Conservation (phyloP, 2,113 vertebrate species). For the Lophura nycthemera region DNA sequence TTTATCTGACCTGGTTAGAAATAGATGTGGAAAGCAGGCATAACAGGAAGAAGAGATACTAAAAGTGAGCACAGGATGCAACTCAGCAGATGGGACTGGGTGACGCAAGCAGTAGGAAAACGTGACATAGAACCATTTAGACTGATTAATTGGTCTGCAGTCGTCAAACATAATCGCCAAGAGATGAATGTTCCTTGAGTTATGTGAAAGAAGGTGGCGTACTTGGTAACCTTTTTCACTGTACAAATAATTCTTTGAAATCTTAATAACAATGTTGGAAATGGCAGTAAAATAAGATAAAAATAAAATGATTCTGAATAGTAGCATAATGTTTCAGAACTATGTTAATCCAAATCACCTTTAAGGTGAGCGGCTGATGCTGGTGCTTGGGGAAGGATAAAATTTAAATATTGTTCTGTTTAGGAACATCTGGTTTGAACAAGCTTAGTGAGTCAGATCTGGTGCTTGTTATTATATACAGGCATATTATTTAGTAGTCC, state of each 20-base stretch:
- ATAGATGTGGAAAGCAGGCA: neutral
- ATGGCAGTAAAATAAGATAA: neutral
- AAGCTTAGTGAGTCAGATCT: neutral
- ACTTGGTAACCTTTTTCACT: neutral
- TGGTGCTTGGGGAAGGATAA: neutral
- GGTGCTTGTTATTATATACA: neutral
- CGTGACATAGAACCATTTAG: neutral
- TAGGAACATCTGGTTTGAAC: neutral
- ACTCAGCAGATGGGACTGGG: neutral
- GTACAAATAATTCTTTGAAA: neutral
- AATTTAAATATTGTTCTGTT: neutral
- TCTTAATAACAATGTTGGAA: neutral
- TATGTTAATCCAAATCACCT: neutral
- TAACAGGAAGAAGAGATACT: neutral
- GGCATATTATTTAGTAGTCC: neutral
- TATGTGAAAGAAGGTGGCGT: neutral
- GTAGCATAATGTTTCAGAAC: neutral
- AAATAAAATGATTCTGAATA: neutral
- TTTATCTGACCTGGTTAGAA: constrained; percentile 31
- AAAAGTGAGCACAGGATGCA: neutral
- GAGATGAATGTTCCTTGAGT: neutral
- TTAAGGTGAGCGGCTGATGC: neutral
- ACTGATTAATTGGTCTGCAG: neutral
- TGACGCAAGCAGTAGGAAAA: neutral
- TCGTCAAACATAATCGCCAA: neutral